Conservation (phyloP, 2,113 vertebrate species). For the Murina feae region DNA sequence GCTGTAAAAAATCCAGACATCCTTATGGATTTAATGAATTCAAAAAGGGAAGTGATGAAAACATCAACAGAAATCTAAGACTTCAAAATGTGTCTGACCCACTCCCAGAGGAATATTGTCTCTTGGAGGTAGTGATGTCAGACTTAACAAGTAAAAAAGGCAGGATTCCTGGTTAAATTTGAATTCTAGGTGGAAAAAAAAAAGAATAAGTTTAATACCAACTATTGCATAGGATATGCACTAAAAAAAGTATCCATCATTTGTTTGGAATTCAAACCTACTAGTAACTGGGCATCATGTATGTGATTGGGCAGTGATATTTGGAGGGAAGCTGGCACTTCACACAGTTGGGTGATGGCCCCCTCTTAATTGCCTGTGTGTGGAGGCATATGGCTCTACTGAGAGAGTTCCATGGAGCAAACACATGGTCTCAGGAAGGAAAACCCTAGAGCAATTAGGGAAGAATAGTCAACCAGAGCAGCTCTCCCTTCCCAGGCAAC, state of each 20-base stretch:
- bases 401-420: not conserved
- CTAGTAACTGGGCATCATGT: not conserved
- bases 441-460: not conserved
- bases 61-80: not conserved
- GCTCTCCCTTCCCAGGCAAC: not conserved
- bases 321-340: not conserved
- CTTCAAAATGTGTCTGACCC: not conserved
- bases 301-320: not conserved
- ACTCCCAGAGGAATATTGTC: not conserved
- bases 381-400: not conserved
- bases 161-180: not conserved
- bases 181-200: not conserved
- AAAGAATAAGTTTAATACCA: not conserved
- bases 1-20: not conserved
- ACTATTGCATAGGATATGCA: not conserved
- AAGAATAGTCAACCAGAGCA: not conserved
- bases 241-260: not conserved
- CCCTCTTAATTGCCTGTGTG: not conserved
- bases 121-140: not conserved
- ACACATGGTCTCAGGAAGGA: not conserved
- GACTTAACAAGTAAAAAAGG: not conserved
- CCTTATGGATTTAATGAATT: not conserved
- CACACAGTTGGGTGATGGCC: not conserved
- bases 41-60: not conserved
- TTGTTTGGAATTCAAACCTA: not conserved